Evolutionary conservation across 2,888 invertebrate species (phyloP), one percentile per base, ranked within the genome.

Genomic region (Steromphala cineraria): DNA sequence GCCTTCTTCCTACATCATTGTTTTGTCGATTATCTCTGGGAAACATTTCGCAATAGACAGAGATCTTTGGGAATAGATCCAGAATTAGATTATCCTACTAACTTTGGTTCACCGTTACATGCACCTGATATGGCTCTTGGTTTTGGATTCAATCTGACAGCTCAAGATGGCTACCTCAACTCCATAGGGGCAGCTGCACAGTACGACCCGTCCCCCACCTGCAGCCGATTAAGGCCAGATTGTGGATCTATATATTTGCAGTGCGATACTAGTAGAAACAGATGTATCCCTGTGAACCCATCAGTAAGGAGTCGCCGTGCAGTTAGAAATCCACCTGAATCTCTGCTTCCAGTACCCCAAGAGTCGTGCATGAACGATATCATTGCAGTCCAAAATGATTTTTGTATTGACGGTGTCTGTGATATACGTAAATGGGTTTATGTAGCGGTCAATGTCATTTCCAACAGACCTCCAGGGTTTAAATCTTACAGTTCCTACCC

Each of bases 371-470:
- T 46, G 67, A 83, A n/a, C 67, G 75, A 67, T 83, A 85, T n/a
- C 82, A 86, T n/a, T 36, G 67, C 83, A 1, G 67, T 75, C 53
- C 91, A 91, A 82, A 91, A 91, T 77, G 86, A 83, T 10, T 91
- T 86, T 76, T 90, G 90, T 78, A 83, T 90, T 2, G 87, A 90
- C 79, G 89, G 89, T 15, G 62, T 80, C 1, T 90, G 90, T 56
- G 90, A 90, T 78, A 87, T 87, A 4, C 82, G 82, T 67, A 84
- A 88, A 28, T 91, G 91, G 91, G 90, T 86, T 2, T 90, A 88
- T 76, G 81, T 91, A 0, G 90, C 91, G 0, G 88, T 90, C 0
- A 88, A 90, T 78, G 85, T 91, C 17, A 84, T 90, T 19, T 88
- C 86, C n/a, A 88, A 87, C 36, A 80, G 91, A 76, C 89, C 91